phyloP scores from a whole-genome alignment of 2,888 invertebrate species.

The Macaria notata region DNA sequence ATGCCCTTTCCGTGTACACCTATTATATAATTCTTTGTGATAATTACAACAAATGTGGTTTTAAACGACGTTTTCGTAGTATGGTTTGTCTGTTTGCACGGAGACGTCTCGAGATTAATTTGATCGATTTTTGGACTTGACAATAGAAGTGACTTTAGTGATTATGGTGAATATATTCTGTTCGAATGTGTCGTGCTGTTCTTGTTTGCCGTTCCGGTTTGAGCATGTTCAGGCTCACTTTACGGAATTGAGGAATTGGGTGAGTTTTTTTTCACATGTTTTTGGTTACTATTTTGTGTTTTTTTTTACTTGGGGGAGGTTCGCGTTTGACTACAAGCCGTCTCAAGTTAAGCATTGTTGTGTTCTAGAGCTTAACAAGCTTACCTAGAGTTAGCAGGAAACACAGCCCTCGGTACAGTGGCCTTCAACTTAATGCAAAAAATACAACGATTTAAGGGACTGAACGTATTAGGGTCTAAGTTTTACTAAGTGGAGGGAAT shows the following conservation, averaged over 20 bases:
- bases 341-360: too few species aligned
- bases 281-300: too few species aligned
- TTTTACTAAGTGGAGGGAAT: too few species aligned
- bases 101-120: slow-evolving; percentile 25
- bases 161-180: slow-evolving; percentile 30
- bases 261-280: slow-evolving; percentile 1
- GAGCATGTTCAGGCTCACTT: slow-evolving; percentile 20
- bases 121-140: slow-evolving; percentile 36
- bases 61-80: slow-evolving; percentile 13
- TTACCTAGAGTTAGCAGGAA: too few species aligned
- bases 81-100: slow-evolving; percentile 22
- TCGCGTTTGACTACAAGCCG: too few species aligned
- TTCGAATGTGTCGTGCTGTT: slow-evolving; percentile 22
- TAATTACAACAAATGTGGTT: slow-evolving; percentile 12
- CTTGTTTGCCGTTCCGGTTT: slow-evolving; percentile 23
- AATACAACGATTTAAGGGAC: too few species aligned
- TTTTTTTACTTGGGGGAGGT: too few species aligned
- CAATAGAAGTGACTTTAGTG: slow-evolving; percentile 6
- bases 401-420: too few species aligned
- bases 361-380: too few species aligned
- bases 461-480: too few species aligned
- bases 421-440: too few species aligned
- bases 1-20: slow-evolving; percentile 9
- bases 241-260: slow-evolving; percentile 26
- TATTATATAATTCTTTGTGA: slow-evolving; percentile 3